These are phyloP conservation scores for Cephalopterus ornatus DNA, from an alignment of 2,113 vertebrate genomes.

Conservation along the genomic window DNA sequence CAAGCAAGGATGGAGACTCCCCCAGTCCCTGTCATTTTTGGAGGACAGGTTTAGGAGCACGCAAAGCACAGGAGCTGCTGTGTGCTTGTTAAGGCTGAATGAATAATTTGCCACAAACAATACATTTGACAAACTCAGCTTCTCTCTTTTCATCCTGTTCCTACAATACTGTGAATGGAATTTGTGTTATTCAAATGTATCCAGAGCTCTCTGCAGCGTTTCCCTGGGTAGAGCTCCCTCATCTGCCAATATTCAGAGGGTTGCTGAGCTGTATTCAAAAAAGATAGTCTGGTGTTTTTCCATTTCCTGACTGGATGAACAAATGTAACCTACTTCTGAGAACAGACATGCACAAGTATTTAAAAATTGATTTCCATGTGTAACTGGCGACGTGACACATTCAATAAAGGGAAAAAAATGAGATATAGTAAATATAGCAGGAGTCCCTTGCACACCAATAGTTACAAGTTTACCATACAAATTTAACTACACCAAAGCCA, in stretches of 20 bases:
- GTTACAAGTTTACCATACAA: neutral
- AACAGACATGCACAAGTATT: neutral
- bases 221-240: accelerated
- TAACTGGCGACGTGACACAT: neutral
- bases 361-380: constrained; percentile 11
- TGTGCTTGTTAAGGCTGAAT: neutral
- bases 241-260: neutral
- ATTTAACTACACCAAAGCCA: neutral
- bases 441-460: neutral
- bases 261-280: neutral
- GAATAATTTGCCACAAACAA: neutral
- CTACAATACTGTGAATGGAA: neutral
- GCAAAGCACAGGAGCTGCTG: neutral
- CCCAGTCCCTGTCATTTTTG: neutral
- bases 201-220: neutral
- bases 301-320: constrained; percentile 1
- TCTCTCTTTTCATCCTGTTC: neutral
- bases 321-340: constrained; percentile 14
- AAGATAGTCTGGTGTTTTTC: neutral
- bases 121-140: neutral
- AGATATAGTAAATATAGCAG: neutral
- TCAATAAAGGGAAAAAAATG: neutral
- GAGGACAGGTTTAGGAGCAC: neutral
- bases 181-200: neutral
- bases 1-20: neutral